These are phyloP conservation scores for Amphipoea lucens DNA, from an alignment of 2,888 invertebrate species.

Conservation along the genomic window DNA sequence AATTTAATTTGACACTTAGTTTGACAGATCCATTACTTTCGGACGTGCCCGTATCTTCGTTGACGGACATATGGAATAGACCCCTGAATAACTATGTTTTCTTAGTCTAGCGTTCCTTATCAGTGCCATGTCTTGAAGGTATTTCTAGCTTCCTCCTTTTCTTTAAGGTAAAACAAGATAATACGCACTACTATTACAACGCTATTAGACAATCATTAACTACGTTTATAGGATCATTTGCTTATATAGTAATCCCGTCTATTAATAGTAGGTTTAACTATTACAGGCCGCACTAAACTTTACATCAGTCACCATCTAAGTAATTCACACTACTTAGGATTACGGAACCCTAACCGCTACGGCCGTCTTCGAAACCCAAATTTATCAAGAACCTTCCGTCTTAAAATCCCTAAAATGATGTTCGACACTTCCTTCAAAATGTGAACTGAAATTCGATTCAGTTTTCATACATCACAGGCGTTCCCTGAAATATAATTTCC, in stretches of 20 bases:
- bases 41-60: too few relatives aligned
- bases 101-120: background rate
- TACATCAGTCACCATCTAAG: constrained; percentile 53
- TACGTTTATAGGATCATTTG: constrained; percentile 44
- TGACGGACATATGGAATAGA: too few relatives aligned
- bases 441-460: constrained; percentile 55
- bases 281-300: constrained; percentile 47
- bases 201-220: constrained; percentile 23
- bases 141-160: background rate
- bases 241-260: constrained; percentile 49
- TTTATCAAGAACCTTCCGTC: constrained; percentile 51
- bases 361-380: constrained; percentile 49
- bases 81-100: too few relatives aligned
- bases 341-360: constrained; percentile 41
- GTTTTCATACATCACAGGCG: constrained; percentile 57
- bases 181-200: background rate
- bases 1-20: background rate
- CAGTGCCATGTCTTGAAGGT: background rate
- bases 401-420: constrained; percentile 54
- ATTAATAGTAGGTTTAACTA: constrained; percentile 58
- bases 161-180: background rate
- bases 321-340: constrained; percentile 59
- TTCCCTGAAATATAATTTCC: constrained; percentile 57
- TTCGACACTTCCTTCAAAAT: constrained; percentile 44
- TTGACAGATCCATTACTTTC: background rate